Evolutionary conservation across 2,113 vertebrate species (phyloP), one percentile per base, ranked within the genome.

Genomic region (Poicephalus meyeri): DNA sequence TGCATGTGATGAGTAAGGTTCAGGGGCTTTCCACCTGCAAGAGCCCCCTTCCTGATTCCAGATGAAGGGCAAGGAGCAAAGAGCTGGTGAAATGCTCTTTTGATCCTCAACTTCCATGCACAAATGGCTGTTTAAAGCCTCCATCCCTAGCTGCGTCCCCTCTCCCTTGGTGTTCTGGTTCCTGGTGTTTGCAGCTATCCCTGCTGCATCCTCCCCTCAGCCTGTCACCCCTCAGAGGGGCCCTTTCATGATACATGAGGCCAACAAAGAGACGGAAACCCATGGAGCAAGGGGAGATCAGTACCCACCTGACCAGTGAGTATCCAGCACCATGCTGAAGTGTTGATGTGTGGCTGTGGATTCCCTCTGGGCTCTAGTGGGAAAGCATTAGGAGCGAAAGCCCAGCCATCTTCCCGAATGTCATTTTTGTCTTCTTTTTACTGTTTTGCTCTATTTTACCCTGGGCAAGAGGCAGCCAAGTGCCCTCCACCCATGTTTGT

Each of bases 321-420:
- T 24, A 10, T 41, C 76, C 58, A 25, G 56, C 21, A 6, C 63
- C 8, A 3, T 44, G 39, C 74, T 65, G 0, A 42, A 0, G 1
- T 2, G 4, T 4, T 61, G 80, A 37, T 17, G 10, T 11, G 42
- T 52, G 63, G 39, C 13, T 39, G 19, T 15, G 42, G 41, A n/a
- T 28, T 70, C 61, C 28, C 20, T 66, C 41, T 1, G 6, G 42
- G 31, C 56, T 46, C 35, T 6, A 4, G 23, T 46, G 5, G 70
- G 35, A 66, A 56, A 77, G 15, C 23, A 14, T 14, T 52, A 13
- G 20, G n/a, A 12, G 10, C 49, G 63, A 61, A 70, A 44, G 31
- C 21, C 19, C 35, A 33, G 0, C 9, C 5, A 0, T 33, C 10
- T 61, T 56, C 46, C 15, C 7, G 1, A 6, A 5, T 6, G 12